Evolutionary conservation across 2,888 invertebrate species (phyloP).

Genomic region (Hololepta plana): DNA sequence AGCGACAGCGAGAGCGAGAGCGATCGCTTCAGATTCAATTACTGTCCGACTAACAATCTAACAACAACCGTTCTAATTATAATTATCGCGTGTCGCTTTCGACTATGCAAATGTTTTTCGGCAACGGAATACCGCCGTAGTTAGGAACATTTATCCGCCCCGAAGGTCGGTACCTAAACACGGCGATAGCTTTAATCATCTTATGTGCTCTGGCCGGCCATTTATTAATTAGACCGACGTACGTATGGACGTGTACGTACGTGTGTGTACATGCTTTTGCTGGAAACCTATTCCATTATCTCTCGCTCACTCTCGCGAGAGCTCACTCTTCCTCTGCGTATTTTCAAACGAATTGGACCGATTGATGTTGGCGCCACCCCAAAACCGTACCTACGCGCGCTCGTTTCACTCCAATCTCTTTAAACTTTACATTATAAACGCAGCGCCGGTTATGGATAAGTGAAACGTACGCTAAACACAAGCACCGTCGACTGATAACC

Average conservation of each 20-base stretch:
- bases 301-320: no score
- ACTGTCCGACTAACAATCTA: constrained; percentile 11
- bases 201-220: constrained; percentile 22
- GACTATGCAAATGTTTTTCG: constrained; percentile 13
- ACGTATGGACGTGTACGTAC: constrained; percentile 10
- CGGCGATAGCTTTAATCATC: constrained; percentile 18
- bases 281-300: no score
- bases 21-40: constrained; percentile 11
- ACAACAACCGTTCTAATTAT: constrained; percentile 12
- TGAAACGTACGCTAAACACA: no score
- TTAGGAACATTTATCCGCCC: constrained; percentile 12
- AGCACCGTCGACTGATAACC: no score
- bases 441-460: no score
- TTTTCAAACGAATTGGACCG: constrained; percentile 17
- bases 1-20: no score
- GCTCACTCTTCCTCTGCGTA: constrained; percentile 13
- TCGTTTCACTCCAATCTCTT: no score
- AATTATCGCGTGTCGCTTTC: constrained; percentile 13
- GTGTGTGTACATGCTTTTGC: no score
- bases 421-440: no score
- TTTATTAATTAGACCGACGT: constrained; percentile 29
- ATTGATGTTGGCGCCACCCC: constrained; percentile 16
- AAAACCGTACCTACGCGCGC: constrained; percentile 11
- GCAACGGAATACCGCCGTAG: constrained; percentile 5
- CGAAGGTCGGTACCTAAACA: constrained; percentile 10